phyloP scores from a whole-genome alignment of 1,140 invertebrate genomes.

The Drosophila pectinifera region DNA sequence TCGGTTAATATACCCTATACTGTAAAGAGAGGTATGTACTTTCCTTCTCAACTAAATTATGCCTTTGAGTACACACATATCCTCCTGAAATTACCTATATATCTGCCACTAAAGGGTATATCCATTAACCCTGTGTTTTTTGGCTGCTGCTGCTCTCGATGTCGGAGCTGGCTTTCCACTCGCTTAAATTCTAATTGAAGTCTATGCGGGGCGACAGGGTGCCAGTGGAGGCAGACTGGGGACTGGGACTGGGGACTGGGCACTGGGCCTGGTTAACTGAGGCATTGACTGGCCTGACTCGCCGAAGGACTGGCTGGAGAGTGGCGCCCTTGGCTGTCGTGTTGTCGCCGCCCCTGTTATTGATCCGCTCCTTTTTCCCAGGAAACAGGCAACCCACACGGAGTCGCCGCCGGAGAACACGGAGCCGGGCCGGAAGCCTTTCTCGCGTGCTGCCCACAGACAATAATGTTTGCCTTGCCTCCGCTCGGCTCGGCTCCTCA shows the following conservation, averaged over 20 bases:
- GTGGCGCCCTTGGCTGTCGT: constrained; percentile 62
- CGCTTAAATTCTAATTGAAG: constrained; percentile 70
- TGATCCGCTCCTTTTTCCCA: constrained; percentile 67
- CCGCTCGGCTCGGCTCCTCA: not conserved
- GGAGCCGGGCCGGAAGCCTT: constrained; percentile 12
- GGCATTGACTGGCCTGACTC: constrained; percentile 35
- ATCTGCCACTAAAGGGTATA: not conserved
- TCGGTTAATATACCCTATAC: no score
- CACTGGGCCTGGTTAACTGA: constrained; percentile 28
- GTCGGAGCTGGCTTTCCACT: constrained; percentile 44
- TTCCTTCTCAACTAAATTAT: not conserved
- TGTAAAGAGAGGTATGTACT: no score
- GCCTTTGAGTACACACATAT: no score
- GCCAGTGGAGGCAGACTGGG: no score
- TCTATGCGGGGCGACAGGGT: constrained; percentile 48
- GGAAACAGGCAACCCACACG: constrained; percentile 46
- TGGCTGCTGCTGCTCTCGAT: constrained; percentile 17
- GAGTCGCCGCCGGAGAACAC: constrained; percentile 1
- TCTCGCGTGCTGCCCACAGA: constrained; percentile 64
- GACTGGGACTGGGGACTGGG: not conserved
- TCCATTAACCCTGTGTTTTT: not conserved
- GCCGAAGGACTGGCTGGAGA: constrained; percentile 27
- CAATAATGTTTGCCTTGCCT: constrained; percentile 67
- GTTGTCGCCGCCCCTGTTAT: constrained; percentile 49
- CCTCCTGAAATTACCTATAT: no score